Conservation (phyloP, 1,140 invertebrate species). For the Bombus confusus region DNA sequence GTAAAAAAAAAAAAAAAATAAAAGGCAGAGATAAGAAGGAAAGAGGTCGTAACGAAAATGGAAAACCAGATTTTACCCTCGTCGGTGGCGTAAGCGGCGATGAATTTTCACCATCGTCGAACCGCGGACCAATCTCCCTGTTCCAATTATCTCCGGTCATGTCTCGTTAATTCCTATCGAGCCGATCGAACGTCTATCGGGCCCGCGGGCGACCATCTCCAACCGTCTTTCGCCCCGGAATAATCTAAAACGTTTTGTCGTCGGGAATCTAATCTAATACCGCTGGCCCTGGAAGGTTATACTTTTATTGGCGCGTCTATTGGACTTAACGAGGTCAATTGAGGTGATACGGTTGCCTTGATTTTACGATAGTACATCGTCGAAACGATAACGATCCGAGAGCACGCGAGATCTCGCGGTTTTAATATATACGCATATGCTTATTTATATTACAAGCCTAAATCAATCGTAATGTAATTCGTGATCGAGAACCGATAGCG, state of each 20-base stretch:
- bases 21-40: accelerated
- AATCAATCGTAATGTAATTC: neutral
- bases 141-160: constrained; percentile 18
- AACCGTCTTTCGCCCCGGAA: constrained; percentile 30
- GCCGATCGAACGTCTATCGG: constrained; percentile 24
- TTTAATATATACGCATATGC: neutral
- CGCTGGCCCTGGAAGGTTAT: constrained; percentile 70
- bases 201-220: constrained; percentile 19
- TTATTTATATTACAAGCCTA: neutral
- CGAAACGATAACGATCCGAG: constrained; percentile 69
- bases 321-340: constrained; percentile 81
- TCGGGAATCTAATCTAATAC: constrained; percentile 62
- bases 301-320: constrained; percentile 79
- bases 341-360: constrained; percentile 78
- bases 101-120: neutral
- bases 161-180: constrained; percentile 11
- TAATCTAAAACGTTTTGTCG: constrained; percentile 53
- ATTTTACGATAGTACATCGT: constrained; percentile 76
- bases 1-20: no score
- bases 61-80: neutral
- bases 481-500: neutral
- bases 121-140: constrained; percentile 2
- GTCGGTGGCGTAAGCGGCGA: neutral
- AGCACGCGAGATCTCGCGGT: constrained; percentile 7
- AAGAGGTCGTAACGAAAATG: neutral